Percentiles rank a stretch among this genome's conserved stretches.
These are phyloP conservation scores for Apamea sordens DNA, from an alignment of 2,888 invertebrate genomes.

Conservation along the genomic window DNA sequence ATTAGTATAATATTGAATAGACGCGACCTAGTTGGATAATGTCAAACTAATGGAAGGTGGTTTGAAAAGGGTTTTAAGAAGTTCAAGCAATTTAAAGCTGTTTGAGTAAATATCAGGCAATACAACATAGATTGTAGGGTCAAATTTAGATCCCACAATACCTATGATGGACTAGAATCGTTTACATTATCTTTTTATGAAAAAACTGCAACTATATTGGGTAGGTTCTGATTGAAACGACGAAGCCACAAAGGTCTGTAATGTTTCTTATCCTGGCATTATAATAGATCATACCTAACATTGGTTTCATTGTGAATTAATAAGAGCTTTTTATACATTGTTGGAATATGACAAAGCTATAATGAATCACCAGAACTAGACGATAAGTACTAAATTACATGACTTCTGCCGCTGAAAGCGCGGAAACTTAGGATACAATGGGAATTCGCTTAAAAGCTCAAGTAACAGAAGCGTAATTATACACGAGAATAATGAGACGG, in stretches of 20 bases:
- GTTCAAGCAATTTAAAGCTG: constrained; percentile 18
- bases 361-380: constrained; percentile 40
- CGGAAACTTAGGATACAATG: constrained; percentile 56
- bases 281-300: not conserved
- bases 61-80: constrained; percentile 23
- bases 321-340: constrained; percentile 11
- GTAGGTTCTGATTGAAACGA: not conserved
- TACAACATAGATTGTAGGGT: not conserved
- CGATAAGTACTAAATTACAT: constrained; percentile 44
- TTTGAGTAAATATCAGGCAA: not conserved
- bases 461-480: constrained; percentile 66
- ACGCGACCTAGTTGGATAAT: constrained; percentile 22
- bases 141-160: not conserved
- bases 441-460: constrained; percentile 61
- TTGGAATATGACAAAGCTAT: constrained; percentile 33
- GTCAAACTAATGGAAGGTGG: constrained; percentile 29
- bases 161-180: not conserved
- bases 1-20: constrained; percentile 1
- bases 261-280: not conserved
- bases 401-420: constrained; percentile 46
- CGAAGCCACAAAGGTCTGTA: not conserved
- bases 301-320: constrained; percentile 3
- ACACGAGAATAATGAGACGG: constrained; percentile 64
- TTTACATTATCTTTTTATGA: not conserved
- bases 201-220: not conserved